Evolutionary conservation across 2,888 invertebrate genomes (phyloP).

Genomic region (Pterostichus madidus): DNA sequence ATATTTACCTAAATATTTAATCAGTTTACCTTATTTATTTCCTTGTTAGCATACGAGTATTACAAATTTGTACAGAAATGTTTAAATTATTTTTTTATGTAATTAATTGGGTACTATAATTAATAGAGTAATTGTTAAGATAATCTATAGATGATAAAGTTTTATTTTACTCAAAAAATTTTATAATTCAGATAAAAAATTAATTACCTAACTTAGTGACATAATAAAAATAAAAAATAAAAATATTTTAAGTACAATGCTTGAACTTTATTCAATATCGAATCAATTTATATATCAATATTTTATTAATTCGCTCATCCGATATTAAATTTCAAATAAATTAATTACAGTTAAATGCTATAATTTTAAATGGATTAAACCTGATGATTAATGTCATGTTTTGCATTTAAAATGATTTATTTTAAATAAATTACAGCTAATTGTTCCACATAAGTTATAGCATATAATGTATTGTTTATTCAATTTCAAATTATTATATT

Average conservation of each 20-base stretch:
- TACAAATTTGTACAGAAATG: no score
- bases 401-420: constrained; percentile 41
- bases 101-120: neutral
- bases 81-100: no score
- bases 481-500: constrained; percentile 7
- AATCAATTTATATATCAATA: neutral
- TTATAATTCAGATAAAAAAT: constrained; percentile 13
- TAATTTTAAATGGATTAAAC: constrained; percentile 15
- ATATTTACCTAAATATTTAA: neutral
- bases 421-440: constrained; percentile 25
- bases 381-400: constrained; percentile 38
- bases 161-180: constrained; percentile 12
- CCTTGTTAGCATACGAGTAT: no score
- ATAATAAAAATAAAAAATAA: constrained; percentile 11
- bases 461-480: constrained; percentile 3
- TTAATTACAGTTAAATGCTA: constrained; percentile 1
- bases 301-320: constrained; percentile 3
- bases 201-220: neutral
- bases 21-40: neutral
- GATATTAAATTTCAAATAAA: neutral
- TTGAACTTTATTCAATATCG: constrained; percentile 3
- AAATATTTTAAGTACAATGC: neutral
- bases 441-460: constrained; percentile 9
- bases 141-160: neutral
- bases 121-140: neutral